phyloP scores from a whole-genome alignment of 1,140 invertebrate species.

The Lithobius niger region DNA sequence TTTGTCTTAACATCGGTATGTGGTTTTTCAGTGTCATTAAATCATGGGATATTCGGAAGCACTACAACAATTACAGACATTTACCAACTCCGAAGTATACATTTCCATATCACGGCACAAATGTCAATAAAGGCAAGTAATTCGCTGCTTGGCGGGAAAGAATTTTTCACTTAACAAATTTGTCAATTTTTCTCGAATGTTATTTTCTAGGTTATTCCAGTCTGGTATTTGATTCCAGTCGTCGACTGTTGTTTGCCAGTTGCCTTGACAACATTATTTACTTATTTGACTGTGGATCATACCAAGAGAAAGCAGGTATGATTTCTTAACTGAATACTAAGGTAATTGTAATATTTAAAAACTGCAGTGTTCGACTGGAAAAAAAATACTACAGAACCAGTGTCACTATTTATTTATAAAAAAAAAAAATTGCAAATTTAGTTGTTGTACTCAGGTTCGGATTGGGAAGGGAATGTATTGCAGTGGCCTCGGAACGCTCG shows the following conservation, averaged over 20 bases:
- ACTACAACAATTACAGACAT: conserved; percentile 51
- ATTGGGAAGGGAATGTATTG: no score
- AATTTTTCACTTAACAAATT: neutral
- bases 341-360: no score
- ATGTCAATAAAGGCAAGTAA: conserved; percentile 32
- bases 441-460: no score
- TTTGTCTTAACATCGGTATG: no score
- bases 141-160: neutral
- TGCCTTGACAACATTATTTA: conserved; percentile 76
- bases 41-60: conserved; percentile 73
- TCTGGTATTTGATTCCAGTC: conserved; percentile 51
- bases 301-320: conserved; percentile 45
- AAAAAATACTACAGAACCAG: no score
- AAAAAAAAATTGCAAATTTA: no score
- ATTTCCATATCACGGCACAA: conserved; percentile 53
- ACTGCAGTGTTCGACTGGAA: no score
- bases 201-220: conserved; percentile 52
- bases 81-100: conserved; percentile 53
- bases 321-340: neutral
- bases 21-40: conserved; percentile 51
- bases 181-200: conserved; percentile 1
- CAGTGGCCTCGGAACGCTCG: no score
- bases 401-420: no score
- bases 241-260: conserved; percentile 60
- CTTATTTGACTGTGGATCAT: conserved; percentile 61